Base-by-base conservation (phyloP, 2,113 vertebrate species). In the Hyperopisus bebe region DNA sequence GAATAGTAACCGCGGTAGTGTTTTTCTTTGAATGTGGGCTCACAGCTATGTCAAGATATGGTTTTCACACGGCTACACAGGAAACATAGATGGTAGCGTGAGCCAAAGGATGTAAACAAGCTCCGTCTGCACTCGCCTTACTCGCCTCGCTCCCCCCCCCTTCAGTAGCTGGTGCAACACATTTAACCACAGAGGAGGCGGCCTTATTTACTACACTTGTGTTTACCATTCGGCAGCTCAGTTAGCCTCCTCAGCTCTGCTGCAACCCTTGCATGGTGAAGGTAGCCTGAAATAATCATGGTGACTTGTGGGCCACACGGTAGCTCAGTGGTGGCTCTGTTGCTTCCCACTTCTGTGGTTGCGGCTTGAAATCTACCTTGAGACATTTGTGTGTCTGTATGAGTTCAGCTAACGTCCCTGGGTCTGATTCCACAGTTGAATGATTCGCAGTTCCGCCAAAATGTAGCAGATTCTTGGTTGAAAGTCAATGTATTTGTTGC, bases 61-160 rank as follows among this genome's bases (percentile, higher is more conserved):
- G 50, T 55, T 83, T 58, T 58, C 35, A 51, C 88, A n/a, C 11
- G 74, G 3, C 51, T 24, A 51, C 0, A 8, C 89, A 58, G 89
- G 89, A 89, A 89, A 50, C n/a, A 77, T 35, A 6, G 88, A 80
- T 11, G 48, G 3, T 21, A n/a, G 70, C 11, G 19, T 10, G 84
- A 53, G 62, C 58, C 0, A 11, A 55, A 42, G 66, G 47, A 87
- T 19, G 89, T 90, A 90, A 90, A 90, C 85, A 90, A 47, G 50
- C 15, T 50, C 74, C 24, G 44, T n/a, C 44, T 47, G 10, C 58
- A 86, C 55, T 5, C 48, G 35, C 17, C 10, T 82, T 24, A 1
- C 35, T 47, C 13, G 8, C 66, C 82, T 6, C 84, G 15, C 0
- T 27, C 53, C 35, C 85, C 58, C 15, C 44, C 85, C 51, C 85